Base-by-base conservation (phyloP, 2,797 vertebrate genomes). In the Enteromius argenteus region DNA sequence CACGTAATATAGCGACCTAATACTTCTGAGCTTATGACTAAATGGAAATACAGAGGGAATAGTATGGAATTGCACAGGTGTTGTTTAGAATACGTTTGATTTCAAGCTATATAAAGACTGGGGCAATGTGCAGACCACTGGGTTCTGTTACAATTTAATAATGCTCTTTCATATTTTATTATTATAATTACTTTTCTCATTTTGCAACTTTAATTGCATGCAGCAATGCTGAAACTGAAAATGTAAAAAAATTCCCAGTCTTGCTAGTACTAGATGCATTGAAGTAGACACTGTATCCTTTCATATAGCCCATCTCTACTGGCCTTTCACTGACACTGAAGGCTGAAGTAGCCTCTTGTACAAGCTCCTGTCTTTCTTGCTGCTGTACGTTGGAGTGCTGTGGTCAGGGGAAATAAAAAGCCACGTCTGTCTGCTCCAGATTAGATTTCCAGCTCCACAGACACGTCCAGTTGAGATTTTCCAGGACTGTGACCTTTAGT, bases 391-490 rank as follows among this genome's bases (percentile, higher is more conserved):
- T 23, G 71, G 46, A 46, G 15, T 11, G 67, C 21, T 80, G 83
- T 80, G 82, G 72, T 23, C 81, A 85, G 75, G 67, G 44, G 74
- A 81, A 84, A 87, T 85, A 81, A 88, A 85, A 84, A 84, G 53
- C 66, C 77, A 71, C 35, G 79, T 81, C 86, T 86, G 79, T 89
- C 84, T 85, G 75, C 44, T 84, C 53, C 68, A 49, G 62, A 68
- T 69, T 39, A 66, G 53, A 60, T 82, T 83, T 88, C 80, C 64
- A 81, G 62, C 71, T 83, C 30, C 69, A 35, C 64, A 76, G 71
- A 74, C 66, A 44, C 8, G 58, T 67, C 35, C 74, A 77, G n/a
- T 82, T 73, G 74, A 80, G 68, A 69, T 82, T 88, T 82, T 76
- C 85, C 79, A 86, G 69, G 4, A 5, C 42, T 62, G 32, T 73